Evolutionary conservation across 2,797 vertebrate species (phyloP), one percentile per base, ranked within the genome.

Genomic region (Brotogeris chrysoptera): DNA sequence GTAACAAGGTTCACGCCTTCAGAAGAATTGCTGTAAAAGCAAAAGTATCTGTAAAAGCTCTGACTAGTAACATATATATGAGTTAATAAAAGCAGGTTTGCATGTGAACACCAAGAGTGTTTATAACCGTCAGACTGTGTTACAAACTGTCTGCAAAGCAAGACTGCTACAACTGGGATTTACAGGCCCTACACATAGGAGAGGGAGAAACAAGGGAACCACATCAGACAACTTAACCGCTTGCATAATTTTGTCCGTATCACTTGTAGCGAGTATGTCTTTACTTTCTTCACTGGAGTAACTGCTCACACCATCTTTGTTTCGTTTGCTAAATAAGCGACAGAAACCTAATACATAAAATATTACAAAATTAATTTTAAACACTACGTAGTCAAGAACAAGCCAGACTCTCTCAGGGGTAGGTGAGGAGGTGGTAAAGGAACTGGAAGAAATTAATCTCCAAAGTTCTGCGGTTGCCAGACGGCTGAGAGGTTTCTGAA

Each of bases 1-100:
- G 92, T 72, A 73, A 98, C 97, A 60, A 98, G 98, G 49, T 94
- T 95, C 64, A 97, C 66, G 0, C 89, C 94, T 95, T 98, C 98
- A 91, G 97, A 98, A 79, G 96, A 94, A 90, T 70, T 94, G 59
- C 98, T 98, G 97, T 49, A 95, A 95, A 97, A 97, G 16, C 16
- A 95, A n/a, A 95, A 95, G 16, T 12, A 82, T 23, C 69, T 92
- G 70, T 96, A 64, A 96, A 68, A 72, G 32, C 80, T 88, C 79
- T 84, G 59, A 64, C 59, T 65, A 49, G 8, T 64, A 60, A 63
- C 16, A 19, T 4, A 38, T 4, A 21, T 17, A 23, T 14, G 11
- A 73, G 12, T 60, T 63, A 76, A 72, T 49, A 43, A 59, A 71
- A 52, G 24, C 30, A 78, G 9, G 24, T 93, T 34, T 32, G 3